Conservation (phyloP, 2,888 invertebrate genomes). For the Drosophila macrothrix region DNA sequence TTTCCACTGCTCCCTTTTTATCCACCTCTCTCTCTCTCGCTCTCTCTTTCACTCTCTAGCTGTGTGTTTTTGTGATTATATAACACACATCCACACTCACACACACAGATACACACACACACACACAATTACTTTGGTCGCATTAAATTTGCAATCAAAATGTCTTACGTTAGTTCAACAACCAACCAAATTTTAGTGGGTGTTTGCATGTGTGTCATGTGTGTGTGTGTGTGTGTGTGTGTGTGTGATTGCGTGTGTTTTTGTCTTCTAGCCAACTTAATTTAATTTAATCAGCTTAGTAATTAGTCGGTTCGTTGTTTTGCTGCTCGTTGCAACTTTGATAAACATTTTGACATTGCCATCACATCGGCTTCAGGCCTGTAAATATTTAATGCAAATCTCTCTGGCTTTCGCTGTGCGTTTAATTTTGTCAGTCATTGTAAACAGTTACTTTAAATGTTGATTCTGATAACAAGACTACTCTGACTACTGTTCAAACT, state of each 20-base stretch:
- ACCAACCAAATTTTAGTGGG: neutral
- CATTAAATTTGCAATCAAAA: slow-evolving; percentile 48
- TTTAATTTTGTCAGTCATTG: neutral
- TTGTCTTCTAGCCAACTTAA: slow-evolving; percentile 31
- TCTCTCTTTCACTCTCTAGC: neutral
- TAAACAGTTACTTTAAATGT: neutral
- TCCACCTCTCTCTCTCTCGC: neutral
- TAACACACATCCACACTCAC: neutral
- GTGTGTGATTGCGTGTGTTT: neutral
- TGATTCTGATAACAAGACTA: neutral
- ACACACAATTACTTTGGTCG: slow-evolving; percentile 28
- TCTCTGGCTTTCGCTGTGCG: neutral
- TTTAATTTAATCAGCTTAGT: slow-evolving; percentile 56
- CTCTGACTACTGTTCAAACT: neutral
- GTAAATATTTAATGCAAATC: slow-evolving; percentile 41
- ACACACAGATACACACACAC: neutral
- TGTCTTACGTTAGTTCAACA: slow-evolving; percentile 17
- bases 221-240: neutral
- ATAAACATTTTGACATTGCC: slow-evolving; percentile 21
- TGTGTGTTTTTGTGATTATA: slow-evolving; percentile 14
- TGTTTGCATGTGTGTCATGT: neutral
- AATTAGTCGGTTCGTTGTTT: slow-evolving; percentile 39
- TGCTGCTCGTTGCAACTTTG: slow-evolving; percentile 11
- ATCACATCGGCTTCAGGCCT: neutral
- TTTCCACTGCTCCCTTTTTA: neutral